These are phyloP conservation scores for Melanotaenia duboulayi DNA, from an alignment of 2,113 vertebrate genomes.

Conservation along the genomic window DNA sequence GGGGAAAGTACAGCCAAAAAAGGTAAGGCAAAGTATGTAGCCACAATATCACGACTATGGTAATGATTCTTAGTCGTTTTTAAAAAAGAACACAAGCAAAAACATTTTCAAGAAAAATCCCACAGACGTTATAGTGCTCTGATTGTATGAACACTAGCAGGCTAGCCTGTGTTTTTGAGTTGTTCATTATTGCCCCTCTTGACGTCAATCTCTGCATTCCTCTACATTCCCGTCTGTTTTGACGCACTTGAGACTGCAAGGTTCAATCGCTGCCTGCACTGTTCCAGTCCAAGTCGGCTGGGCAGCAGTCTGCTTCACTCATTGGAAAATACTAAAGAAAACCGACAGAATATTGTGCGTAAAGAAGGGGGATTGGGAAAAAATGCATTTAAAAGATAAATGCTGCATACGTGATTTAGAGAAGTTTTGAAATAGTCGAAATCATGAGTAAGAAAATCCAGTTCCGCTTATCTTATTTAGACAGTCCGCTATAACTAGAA, in stretches of 20 bases:
- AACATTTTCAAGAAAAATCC: conserved; percentile 9
- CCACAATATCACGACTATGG: not conserved
- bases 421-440: not conserved
- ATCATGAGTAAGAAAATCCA: not conserved
- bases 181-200: conserved; percentile 67
- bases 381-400: not conserved
- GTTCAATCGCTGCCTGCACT: conserved; percentile 44
- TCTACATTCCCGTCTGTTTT: conserved; percentile 61
- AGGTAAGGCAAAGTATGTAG: conserved; percentile 47
- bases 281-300: conserved; percentile 33
- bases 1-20: not conserved
- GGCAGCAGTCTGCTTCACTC: conserved; percentile 29
- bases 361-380: not conserved
- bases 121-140: conserved; percentile 17
- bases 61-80: conserved; percentile 7
- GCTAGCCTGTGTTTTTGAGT: conserved; percentile 47
- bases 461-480: not conserved
- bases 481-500: not conserved
- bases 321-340: conserved; percentile 26
- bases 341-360: conserved; percentile 8
- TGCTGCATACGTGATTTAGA: not conserved
- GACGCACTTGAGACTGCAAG: conserved; percentile 60
- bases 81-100: conserved; percentile 16
- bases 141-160: conserved; percentile 40
- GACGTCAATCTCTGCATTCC: conserved; percentile 76